phyloP scores from a whole-genome alignment of 2,113 vertebrate genomes.

The Plectropomus leopardus region DNA sequence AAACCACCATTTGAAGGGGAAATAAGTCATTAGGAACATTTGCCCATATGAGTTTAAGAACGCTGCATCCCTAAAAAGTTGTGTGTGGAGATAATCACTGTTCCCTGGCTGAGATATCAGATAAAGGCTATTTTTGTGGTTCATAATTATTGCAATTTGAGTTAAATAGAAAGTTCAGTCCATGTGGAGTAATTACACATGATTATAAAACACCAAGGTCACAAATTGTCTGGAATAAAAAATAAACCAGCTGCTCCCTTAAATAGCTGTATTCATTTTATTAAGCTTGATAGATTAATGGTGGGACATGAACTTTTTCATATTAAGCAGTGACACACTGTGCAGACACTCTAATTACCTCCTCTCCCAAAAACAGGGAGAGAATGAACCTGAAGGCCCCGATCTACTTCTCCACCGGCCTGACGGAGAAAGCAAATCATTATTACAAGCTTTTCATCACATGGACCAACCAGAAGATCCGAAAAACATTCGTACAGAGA shows the following conservation, averaged over 20 bases:
- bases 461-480: constrained; percentile 99
- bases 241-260: background rate
- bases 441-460: constrained; percentile 99
- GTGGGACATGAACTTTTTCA: background rate
- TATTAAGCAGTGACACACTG: background rate
- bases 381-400: constrained; percentile 98
- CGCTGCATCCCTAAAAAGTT: background rate
- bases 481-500: constrained; percentile 98
- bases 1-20: too few species aligned
- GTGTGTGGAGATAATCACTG: background rate
- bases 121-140: constrained; percentile 8
- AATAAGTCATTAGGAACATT: too few species aligned
- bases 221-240: constrained; percentile 1
- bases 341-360: constrained; percentile 1
- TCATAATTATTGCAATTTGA: constrained; percentile 10
- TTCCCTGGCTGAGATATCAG: background rate
- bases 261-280: background rate
- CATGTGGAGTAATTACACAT: background rate
- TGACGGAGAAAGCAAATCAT: constrained; percentile 98
- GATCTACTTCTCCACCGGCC: constrained; percentile 97
- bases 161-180: background rate
- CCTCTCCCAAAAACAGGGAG: constrained; percentile 87
- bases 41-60: too few species aligned
- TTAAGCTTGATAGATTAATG: constrained; percentile 18
- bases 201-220: constrained; percentile 13